Base-by-base conservation (phyloP, 2,888 invertebrate species). In the Amphipyra tragopoginis region DNA sequence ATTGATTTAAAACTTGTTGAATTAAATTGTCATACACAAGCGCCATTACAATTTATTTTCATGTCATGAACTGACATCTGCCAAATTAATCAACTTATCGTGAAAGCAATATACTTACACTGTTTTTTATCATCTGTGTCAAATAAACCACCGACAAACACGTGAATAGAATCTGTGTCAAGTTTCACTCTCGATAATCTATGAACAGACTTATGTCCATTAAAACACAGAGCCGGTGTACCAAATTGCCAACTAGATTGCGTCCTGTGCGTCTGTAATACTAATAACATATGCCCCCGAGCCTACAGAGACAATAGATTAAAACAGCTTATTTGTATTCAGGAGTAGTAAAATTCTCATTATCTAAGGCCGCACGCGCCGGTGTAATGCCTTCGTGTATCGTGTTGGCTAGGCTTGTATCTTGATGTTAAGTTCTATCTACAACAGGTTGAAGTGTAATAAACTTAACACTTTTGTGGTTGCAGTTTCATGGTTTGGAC, bases 301-400 rank as follows among this genome's bases (percentile, higher is more conserved):
- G 52, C 40, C n/a, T 39, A 62, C 54, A 54, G 29, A 21, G 21
- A 49, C 74, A 60, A 64, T 65, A 50, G 71, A 38, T 38, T 49
- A 40, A 64, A 57, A 14, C 52, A 60, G 51, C 29, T 66, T 47
- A 82, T 92, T 86, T 86, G 85, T 89, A 92, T 92, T 83, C 91
- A 57, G 61, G 59, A 70, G 73, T 59, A 66, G 86, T 85, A 81
- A 68, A 86, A 85, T 77, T 65, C 75, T 85, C 86, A 84, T 90
- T 88, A 87, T 36, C 50, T 70, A 84, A 90, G 92, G 91, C 65
- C 90, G 82, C 88, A 86, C 90, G 88, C 84, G 84, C 81, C 64
- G 33, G 59, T 69, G 67, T 71, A 71, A 56, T 77, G 72, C 65
- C 71, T 73, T 75, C 69, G 70, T 49, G 45, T 64, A 36, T 75